Base-by-base conservation (phyloP, 2,888 invertebrate genomes). In the Meiosimyza decipiens region DNA sequence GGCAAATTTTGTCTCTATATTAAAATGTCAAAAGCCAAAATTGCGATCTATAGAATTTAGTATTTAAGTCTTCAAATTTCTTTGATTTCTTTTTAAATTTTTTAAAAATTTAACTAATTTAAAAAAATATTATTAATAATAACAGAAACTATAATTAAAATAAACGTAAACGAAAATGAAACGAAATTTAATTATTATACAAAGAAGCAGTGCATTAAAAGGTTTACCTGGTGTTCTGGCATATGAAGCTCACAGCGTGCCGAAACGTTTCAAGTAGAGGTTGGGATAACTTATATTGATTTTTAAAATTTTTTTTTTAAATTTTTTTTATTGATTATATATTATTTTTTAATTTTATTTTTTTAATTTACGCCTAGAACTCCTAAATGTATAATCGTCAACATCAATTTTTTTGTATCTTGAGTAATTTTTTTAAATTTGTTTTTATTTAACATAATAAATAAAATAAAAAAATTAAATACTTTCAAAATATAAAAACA, bases 221-320 rank as follows among this genome's bases (percentile, higher is more conserved):
- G 90, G 90, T 89, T 91, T 88, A 87, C 88, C 87, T 87, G 88
- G 83, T 87, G 86, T 85, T 87, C 86, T 84, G 88, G 87, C 89
- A 91, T 91, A 80, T 69, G 71, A 90, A 91, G 90, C 90, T 90
- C 90, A 90, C 89, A 90, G 87, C 87, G 90, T 90, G 90, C 90
- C 90, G 90, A 88, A 90, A 88, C 54, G 50, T 68, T 52, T 62
- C 59, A 68, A 52, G 65, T 16, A 55, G 63, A 62, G 52, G 67
- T 18, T n/a, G 28, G 59, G 52, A 33, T 62, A 67, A 52, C 72
- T 63, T 55, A 71, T 47, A 57, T 55, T 50, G 62, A 57, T 73
- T 66, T 69, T 74, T 74, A 22, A 22, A n/a, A n/a, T n/a, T 75
- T 69, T 51, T 62, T 68, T 73, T 69, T 55, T 22, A 64, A 40